Evolutionary conservation across 2,113 vertebrate species (phyloP), one percentile per base, ranked within the genome.

Genomic region (Phalacrocorax brasilianus): DNA sequence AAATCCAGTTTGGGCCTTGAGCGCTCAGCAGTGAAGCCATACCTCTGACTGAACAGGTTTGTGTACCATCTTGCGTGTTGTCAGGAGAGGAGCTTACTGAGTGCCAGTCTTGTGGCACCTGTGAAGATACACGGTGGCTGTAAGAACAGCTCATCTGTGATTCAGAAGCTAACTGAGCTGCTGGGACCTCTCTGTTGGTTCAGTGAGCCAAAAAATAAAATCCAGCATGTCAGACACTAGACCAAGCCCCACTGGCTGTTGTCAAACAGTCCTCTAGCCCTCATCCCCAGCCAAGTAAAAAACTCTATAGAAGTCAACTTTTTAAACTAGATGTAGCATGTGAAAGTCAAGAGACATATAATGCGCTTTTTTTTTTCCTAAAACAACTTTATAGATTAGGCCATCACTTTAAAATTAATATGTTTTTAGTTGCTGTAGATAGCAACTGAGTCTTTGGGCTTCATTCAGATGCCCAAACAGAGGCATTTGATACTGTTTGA

Each of bases 91-190:
- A 49, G 12, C 20, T 74, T 40, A 28, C 20, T 3, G 5, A 61
- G 18, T n/a, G 24, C 24, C 28, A 13, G 26, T 59, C 55, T 87
- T 42, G 38, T 91, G 80, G 56, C 32, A 44, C 28, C 76, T 78
- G 32, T 30, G 23, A 40, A 55, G 47, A 12, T 56, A 47, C 0
- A 0, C 2, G 11, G 15, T 42, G 35, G 40, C 44, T 1, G 1
- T n/a, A 52, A 74, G 61, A 89, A 45, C 24, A 72, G 27, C 14
- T 56, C 15, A 20, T 33, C 33, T 85, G 56, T 45, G 58, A 28
- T 28, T 71, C 32, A 49, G 72, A 49, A 92, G 53, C 27, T 49
- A 35, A 22, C 24, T 28, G 62, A 65, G 38, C 21, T 78, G 13
- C 65, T 91, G 16, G 16, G n/a, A 75, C 19, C 15, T 42, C 77